These are phyloP conservation scores for Ammodytes marinus DNA, from an alignment of 2,113 vertebrate species.

Conservation along the genomic window DNA sequence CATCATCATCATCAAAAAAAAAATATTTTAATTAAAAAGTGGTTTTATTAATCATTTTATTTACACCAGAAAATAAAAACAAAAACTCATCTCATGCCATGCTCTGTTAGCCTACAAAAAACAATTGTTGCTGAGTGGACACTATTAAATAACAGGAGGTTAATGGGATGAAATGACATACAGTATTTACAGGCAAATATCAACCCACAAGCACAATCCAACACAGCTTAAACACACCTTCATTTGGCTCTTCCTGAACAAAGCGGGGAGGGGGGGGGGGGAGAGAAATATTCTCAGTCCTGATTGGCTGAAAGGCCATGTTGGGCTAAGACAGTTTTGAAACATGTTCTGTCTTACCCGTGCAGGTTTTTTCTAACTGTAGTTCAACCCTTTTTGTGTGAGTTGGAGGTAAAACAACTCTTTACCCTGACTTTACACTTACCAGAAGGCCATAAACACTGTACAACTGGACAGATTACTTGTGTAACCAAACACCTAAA, in stretches of 20 bases:
- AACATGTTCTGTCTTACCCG: not conserved
- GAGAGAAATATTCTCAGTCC: not conserved
- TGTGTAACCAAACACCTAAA: not conserved
- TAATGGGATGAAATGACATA: conserved; percentile 52
- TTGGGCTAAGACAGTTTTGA: not conserved
- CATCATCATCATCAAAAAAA: conserved; percentile 29
- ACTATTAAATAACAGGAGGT: conserved; percentile 42
- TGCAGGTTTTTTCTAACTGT: not conserved
- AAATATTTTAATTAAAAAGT: conserved; percentile 64
- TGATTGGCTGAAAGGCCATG: not conserved
- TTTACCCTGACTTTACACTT: not conserved
- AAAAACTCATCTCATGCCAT: conserved; percentile 92
- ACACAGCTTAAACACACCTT: conserved; percentile 17
- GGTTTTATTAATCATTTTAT: conserved; percentile 93
- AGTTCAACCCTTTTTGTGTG: no score
- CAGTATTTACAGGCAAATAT: conserved; percentile 69
- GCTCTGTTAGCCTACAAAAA: conserved; percentile 86
- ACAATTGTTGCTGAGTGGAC: conserved; percentile 73
- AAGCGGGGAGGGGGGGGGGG: not conserved
- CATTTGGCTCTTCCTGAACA: conserved; percentile 5
- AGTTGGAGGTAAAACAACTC: not conserved
- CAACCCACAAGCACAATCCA: conserved; percentile 13
- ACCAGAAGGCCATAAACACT: not conserved
- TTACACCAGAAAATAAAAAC: conserved; percentile 91
- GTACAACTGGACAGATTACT: not conserved